A percentile compares a stretch with the other conserved stretches of the same genome.
phyloP scores from a whole-genome alignment of 2,113 vertebrate species.

The Galeopterus variegatus region DNA sequence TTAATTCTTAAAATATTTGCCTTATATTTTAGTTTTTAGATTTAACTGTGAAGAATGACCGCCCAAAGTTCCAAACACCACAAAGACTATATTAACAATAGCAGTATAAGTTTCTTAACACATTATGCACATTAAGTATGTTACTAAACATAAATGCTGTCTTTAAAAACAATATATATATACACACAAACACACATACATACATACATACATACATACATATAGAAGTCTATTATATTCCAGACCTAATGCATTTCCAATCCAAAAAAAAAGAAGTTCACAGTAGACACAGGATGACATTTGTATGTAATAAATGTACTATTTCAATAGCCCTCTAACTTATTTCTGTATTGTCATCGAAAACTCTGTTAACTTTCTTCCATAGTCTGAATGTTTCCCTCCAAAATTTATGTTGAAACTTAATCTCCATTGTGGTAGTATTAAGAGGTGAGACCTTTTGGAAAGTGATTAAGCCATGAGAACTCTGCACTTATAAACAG shows the following conservation, averaged over 20 bases:
- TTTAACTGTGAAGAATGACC: slow-evolving; percentile 61
- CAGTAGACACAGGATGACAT: not conserved
- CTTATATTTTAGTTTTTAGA: not conserved
- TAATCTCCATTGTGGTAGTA: no score
- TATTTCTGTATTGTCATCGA: not conserved
- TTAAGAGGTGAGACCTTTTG: no score
- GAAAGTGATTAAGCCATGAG: no score
- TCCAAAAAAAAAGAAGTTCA: not conserved
- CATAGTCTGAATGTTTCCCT: no score
- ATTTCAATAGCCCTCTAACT: not conserved
- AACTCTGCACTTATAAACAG: no score
- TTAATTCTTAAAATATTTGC: slow-evolving; percentile 43
- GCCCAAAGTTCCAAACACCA: no score
- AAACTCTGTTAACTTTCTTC: not conserved
- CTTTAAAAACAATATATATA: no score
- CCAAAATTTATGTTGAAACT: no score
- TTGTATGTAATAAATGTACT: not conserved
- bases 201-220: not conserved
- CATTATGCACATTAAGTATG: no score
- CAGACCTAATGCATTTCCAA: not conserved
- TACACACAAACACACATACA: no score
- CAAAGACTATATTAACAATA: no score
- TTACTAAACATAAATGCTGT: no score
- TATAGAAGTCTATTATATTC: not conserved
- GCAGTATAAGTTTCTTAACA: slow-evolving; percentile 52